Evolutionary conservation across 2,113 vertebrate genomes (phyloP), one percentile per base, ranked within the genome.

Genomic region (Anhinga anhinga): DNA sequence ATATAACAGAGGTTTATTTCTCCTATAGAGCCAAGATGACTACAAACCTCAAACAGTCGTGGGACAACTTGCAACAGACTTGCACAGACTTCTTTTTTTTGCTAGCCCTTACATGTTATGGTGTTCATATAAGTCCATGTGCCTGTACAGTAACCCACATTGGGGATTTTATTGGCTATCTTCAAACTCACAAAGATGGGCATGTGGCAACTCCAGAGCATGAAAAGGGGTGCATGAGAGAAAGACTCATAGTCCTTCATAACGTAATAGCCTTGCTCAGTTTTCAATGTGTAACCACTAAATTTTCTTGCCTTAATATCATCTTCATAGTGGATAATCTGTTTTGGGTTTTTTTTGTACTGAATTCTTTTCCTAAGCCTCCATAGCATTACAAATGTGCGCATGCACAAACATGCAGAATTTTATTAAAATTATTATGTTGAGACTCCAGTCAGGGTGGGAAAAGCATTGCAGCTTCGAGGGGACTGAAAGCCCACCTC

Each of bases 41-140:
- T 45, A 44, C 34, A 74, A 78, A 47, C 2, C 16, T 72, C 1
- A 0, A 20, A 32, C 26, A 49, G 3, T 34, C 0, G 1, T 62
- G 17, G 38, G 58, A 82, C 13, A 56, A 44, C 30, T 34, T 49
- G 27, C 22, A 71, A 59, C 25, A 27, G 13, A 17, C 40, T 70
- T 65, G 17, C 13, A 30, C 16, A 66, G n/a, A 49, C 1, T 34
- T 34, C 78, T 78, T 34, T 38, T 34, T 62, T 58, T 59, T 59
- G 12, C n/a, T 49, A 16, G 10, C 26, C 12, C 5, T 34, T 49
- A 19, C 3, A 2, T 76, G 11, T 82, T 49, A 32, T 4, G n/a
- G 18, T 70, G 42, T 70, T 74, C 26, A 5, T 22, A 10, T 40
- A 19, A 30, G 21, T 15, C 30, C 30, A 10, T 40, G 10, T 86